Percentiles rank a stretch among this genome's conserved stretches.
Evolutionary conservation across 1,140 invertebrate species (phyloP).

Genomic region (Aphidius gifuensis): DNA sequence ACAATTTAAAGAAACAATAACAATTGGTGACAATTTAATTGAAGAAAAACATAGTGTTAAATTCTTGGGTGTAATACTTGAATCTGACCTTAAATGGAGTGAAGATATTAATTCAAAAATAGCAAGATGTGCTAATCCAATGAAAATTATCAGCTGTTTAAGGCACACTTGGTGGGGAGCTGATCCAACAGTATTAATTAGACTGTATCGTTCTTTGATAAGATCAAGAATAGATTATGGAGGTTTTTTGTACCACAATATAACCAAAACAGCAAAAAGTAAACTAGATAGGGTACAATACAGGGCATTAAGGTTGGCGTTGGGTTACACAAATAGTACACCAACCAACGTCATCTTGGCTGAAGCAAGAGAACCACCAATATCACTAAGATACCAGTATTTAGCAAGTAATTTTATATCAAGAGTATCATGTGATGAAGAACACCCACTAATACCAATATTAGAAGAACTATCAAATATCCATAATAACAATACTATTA

Average conservation of each 20-base stretch:
- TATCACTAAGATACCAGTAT: conserved; percentile 5
- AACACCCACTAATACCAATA: neutral
- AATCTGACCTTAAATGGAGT: neutral
- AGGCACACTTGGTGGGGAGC: conserved; percentile 1
- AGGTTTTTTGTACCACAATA: too few relatives aligned
- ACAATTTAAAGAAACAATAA: neutral
- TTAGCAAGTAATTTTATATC: conserved; percentile 8
- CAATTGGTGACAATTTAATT: neutral
- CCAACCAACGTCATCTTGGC: conserved; percentile 23
- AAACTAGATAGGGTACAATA: too few relatives aligned
- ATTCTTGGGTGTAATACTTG: conserved; percentile 16
- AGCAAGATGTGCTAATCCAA: neutral
- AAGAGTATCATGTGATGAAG: neutral
- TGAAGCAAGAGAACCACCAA: conserved; percentile 14
- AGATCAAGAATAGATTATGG: neutral
- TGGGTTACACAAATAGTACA: too few relatives aligned
- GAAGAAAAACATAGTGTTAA: neutral
- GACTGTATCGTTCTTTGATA: neutral
- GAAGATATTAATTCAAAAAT: neutral
- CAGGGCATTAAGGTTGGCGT: too few relatives aligned
- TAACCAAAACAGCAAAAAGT: too few relatives aligned
- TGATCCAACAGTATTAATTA: neutral
- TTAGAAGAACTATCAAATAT: too few relatives aligned
- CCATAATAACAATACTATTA: too few relatives aligned
- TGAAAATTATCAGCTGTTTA: neutral